Evolutionary conservation across 2,797 vertebrate species (phyloP).

Genomic region (Gallinago solitaria): DNA sequence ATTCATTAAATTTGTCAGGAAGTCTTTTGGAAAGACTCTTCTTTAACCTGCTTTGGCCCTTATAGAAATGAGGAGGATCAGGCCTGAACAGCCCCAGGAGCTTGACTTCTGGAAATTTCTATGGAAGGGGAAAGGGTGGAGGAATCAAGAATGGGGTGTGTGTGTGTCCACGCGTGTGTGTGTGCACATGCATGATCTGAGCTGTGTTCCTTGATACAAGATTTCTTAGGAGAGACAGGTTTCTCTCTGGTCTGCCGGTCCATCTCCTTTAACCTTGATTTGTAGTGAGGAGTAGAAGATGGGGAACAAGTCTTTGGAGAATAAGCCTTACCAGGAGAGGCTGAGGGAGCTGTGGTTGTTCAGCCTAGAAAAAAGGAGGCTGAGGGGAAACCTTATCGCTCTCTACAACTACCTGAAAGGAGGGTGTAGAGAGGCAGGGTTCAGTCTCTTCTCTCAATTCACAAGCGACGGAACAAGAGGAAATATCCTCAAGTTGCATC

Average conservation of each 20-base stretch:
- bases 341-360: too few species aligned
- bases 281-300: neutral
- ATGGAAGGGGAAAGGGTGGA: neutral
- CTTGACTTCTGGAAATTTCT: neutral
- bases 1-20: neutral
- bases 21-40: neutral
- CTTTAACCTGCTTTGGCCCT: neutral
- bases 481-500: too few species aligned
- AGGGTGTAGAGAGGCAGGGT: too few species aligned
- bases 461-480: too few species aligned
- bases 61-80: neutral
- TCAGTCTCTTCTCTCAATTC: too few species aligned
- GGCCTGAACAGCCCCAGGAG: neutral
- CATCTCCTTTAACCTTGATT: neutral
- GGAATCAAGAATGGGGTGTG: neutral
- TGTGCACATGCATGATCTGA: neutral
- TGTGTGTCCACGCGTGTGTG: accelerated
- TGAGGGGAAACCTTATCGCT: too few species aligned
- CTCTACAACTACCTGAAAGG: too few species aligned
- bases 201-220: neutral
- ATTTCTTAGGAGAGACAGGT: neutral
- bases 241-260: neutral
- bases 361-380: too few species aligned
- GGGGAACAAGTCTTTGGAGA: too few species aligned
- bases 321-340: too few species aligned